These are phyloP conservation scores for Slavum lentiscoides DNA, from an alignment of 2,888 invertebrate species.

Conservation along the genomic window DNA sequence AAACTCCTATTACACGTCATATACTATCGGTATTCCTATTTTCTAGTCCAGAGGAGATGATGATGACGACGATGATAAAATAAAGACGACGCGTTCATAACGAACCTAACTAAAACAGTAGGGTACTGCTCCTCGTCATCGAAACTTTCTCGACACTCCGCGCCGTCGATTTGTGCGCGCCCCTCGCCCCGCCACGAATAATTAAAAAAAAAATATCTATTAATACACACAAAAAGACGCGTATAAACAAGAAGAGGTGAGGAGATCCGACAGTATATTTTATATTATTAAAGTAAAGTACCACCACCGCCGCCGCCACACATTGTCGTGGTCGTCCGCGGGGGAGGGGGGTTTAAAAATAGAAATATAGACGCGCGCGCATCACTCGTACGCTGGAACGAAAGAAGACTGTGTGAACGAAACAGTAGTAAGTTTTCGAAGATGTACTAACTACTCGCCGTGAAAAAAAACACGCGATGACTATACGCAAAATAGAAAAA, in stretches of 20 bases:
- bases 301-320: not conserved
- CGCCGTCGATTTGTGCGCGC: not conserved
- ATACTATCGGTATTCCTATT: not conserved
- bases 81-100: too few species aligned
- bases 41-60: not conserved
- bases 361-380: not conserved
- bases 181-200: not conserved
- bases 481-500: not conserved
- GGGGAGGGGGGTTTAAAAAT: constrained; percentile 22
- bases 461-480: not conserved
- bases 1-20: too few species aligned
- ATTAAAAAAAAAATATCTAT: constrained; percentile 45
- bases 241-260: not conserved
- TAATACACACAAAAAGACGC: not conserved
- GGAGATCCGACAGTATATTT: not conserved
- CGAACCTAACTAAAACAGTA: too few species aligned
- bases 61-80: not conserved
- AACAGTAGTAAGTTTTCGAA: not conserved
- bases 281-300: not conserved
- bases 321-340: constrained; percentile 23
- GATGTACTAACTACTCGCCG: not conserved
- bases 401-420: not conserved
- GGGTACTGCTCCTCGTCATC: too few species aligned
- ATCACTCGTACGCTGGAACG: constrained; percentile 11
- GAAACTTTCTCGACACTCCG: constrained; percentile 15